Base-by-base conservation (phyloP, 2,797 vertebrate species). In the Tachyglossus aculeatus region DNA sequence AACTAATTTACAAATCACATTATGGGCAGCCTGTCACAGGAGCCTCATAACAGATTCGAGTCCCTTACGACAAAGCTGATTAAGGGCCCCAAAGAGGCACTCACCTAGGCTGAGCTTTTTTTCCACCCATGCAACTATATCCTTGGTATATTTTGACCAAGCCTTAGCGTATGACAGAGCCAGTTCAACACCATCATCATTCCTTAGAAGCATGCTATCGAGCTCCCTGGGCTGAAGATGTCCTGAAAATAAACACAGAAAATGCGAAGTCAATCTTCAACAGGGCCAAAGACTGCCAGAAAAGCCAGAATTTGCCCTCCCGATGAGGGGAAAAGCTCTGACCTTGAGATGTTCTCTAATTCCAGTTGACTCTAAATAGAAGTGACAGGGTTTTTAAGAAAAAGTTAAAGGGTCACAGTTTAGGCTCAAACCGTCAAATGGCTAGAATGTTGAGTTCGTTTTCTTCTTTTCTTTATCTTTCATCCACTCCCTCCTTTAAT, bases 131-230 rank as follows among this genome's bases (percentile, higher is more conserved):
- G 91, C 89, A 62, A 99, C 92, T 78, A 99, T 91, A 80, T 98
- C 97, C 93, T 98, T 99, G 87, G 95, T 95, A 75, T 99, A 99
- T 88, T 99, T 99, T 82, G 96, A 98, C 97, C 96, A 99, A 11
- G 95, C 93, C 93, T 99, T 99, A 73, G 96, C 95, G n/a, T 99
- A 99, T 7, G 94, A 94, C 76, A 99, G 92, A 34, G 96, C 97
- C 0, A 95, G 94, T 83, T 99, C 96, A 86, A 99, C 93, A 9
- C 96, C 97, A 6, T 90, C 94, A 80, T 96, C 95, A 67, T 92
- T 96, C 71, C 91, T 93, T 82, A 96, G 95, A 59, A 99, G 93
- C 59, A 95, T 93, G 60, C 77, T 85, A 82, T 99, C 96, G 82
- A 97, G 90, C 56, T 98, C 96, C 79, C 96, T 90, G 39, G 90